Evolutionary conservation across 2,888 invertebrate genomes (phyloP), one percentile per base, ranked within the genome.

Genomic region (Carterocephalus palaemon): DNA sequence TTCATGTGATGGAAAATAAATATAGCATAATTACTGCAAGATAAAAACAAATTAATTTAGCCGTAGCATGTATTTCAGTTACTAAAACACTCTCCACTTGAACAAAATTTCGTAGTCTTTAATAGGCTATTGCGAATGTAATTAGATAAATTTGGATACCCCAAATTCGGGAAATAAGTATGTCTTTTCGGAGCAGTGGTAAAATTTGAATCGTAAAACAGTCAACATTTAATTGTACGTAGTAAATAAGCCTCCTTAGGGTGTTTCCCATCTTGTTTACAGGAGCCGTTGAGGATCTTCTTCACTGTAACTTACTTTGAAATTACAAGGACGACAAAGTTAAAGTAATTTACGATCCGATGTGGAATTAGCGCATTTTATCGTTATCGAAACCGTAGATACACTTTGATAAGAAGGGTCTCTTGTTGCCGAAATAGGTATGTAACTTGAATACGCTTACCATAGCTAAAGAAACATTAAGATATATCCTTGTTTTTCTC

Each of bases 141-240:
- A 17, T 17, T 31, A 17, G 17, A 31, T 16, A 5, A 33, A 32
- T 12, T 10, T 12, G 16, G 4, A 13, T 5, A 22, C 6, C 20
- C 9, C 1, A 16, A 22, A 22, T 5, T 29, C 22, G 20, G 15
- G 26, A 28, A 40, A n/a, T n/a, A n/a, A n/a, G n/a, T 38, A 38
- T 19, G 22, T 23, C 31, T 31, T 13, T 17, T 22, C 10, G 10
- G 20, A 20, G 31, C 22, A 16, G 16, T 20, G 40, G 40, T 23
- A 32, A 32, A 24, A 40, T 40, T 40, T 40, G 23, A 40, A 40
- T 40, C 32, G 40, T 40, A 32, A 40, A 40, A 40, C 32, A 24
- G 40, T 10, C 23, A 23, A 24, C 40, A 22, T 40, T 32, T 32
- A 40, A 40, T 31, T 40, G 40, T 32, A 10, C 23, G 32, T 23